These are phyloP conservation scores for Augiades crinisus DNA, from an alignment of 2,888 invertebrate species.

Conservation along the genomic window DNA sequence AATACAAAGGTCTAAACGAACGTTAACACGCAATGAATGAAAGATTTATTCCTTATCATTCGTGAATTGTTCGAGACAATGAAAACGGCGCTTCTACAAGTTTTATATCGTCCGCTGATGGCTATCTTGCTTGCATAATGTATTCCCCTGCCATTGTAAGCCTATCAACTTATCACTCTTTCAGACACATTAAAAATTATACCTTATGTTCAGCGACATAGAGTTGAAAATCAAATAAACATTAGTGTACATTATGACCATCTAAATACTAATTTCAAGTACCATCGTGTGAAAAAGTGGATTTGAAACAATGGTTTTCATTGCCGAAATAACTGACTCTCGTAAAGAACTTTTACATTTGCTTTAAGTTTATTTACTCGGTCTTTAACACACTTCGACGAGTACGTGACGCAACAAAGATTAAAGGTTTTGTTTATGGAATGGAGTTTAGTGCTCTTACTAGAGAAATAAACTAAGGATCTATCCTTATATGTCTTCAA, in stretches of 20 bases:
- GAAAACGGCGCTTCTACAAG: neutral
- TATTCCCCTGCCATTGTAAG: neutral
- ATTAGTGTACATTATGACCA: neutral
- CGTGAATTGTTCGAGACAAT: constrained; percentile 1
- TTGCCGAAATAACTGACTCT: constrained; percentile 7
- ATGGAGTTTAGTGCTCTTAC: too few relatives aligned
- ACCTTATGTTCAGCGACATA: neutral
- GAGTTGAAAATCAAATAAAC: neutral
- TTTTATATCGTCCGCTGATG: neutral
- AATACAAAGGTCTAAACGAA: too few relatives aligned
- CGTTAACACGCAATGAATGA: too few relatives aligned
- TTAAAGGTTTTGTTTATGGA: too few relatives aligned
- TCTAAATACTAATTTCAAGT: neutral
- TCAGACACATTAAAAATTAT: neutral
- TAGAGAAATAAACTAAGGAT: too few relatives aligned
- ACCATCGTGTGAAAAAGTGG: constrained; percentile 9
- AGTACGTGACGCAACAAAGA: too few relatives aligned
- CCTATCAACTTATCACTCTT: neutral
- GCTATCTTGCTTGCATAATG: constrained; percentile 9
- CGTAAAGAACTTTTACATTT: constrained; percentile 6
- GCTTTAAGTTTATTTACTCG: neutral
- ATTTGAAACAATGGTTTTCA: constrained; percentile 5
- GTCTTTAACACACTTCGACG: neutral
- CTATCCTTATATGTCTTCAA: too few relatives aligned
- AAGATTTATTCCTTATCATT: neutral